Evolutionary conservation across 2,113 vertebrate genomes (phyloP).

Genomic region (Ceuthmochares aereus): DNA sequence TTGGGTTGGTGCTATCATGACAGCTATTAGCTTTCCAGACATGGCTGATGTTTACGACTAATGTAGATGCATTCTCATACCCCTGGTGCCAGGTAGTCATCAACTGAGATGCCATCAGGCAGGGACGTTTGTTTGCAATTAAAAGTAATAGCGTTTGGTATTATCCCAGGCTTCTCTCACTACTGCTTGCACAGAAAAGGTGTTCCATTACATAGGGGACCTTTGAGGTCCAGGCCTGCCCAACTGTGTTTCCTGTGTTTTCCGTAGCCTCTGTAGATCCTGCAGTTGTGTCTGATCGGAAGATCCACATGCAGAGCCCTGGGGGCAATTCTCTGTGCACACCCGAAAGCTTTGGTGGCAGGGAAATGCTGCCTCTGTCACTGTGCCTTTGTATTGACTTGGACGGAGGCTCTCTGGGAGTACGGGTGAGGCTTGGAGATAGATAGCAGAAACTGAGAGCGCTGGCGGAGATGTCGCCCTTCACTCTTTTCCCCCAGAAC

Average conservation of each 20-base stretch:
- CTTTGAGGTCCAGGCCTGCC: neutral
- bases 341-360: neutral
- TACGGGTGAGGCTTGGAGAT: neutral
- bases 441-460: neutral
- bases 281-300: neutral
- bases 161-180: neutral
- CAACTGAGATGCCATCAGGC: neutral
- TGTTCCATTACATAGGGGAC: fast-evolving
- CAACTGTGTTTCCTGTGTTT: neutral
- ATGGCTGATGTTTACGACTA: neutral
- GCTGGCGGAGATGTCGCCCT: neutral
- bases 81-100: neutral
- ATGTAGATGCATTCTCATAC: neutral
- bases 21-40: neutral
- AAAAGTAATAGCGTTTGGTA: neutral
- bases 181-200: neutral
- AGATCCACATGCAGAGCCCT: neutral
- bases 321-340: neutral
- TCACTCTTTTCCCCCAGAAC: neutral
- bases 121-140: neutral
- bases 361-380: neutral
- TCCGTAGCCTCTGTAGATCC: neutral
- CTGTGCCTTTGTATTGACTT: neutral
- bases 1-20: neutral
- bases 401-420: neutral